Base-by-base conservation (phyloP, 2,888 invertebrate species). In the Oligia strigilis region DNA sequence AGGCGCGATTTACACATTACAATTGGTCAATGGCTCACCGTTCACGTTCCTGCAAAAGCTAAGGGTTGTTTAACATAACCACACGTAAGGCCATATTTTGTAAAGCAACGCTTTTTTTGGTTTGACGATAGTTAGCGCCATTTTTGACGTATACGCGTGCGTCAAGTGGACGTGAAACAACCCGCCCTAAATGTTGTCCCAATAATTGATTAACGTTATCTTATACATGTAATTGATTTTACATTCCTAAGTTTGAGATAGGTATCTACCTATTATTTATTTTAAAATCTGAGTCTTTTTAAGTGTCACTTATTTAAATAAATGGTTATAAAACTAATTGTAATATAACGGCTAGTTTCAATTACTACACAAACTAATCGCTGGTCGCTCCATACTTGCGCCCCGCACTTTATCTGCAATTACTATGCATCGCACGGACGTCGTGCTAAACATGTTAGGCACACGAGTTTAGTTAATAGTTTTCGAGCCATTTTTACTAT, bases 391-490 rank as follows among this genome's bases (percentile, higher is more conserved):
- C 23, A 82, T 13, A 64, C 80, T 89, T 90, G 76, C 46, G 71
- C 88, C 90, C 83, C 29, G 29, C 83, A 40, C 64, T 76, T 90
- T 91, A 88, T 82, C 82, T 80, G 80, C 90, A 86, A 92, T 92
- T 91, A 91, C 87, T 85, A 93, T 91, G 92, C 92, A 90, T 90
- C 85, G 85, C 91, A 86, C 88, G 88, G 85, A 77, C 76, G 81
- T 80, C 78, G 87, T 88, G 84, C 90, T 88, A 89, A 89, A 86
- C 89, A 87, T 86, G 90, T 91, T 91, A 89, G 83, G 80, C 85
- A 85, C 85, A 90, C 78, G 84, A 86, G 89, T 90, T 91, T 88
- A 87, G 88, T 89, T 89, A 78, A 89, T 86, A 87, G 80, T 88
- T 87, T 88, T 90, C 69, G 82, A 89, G 77, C 73, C 60, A 87